Base-by-base conservation (phyloP, 2,888 invertebrate species). In the Xestia xanthographa region DNA sequence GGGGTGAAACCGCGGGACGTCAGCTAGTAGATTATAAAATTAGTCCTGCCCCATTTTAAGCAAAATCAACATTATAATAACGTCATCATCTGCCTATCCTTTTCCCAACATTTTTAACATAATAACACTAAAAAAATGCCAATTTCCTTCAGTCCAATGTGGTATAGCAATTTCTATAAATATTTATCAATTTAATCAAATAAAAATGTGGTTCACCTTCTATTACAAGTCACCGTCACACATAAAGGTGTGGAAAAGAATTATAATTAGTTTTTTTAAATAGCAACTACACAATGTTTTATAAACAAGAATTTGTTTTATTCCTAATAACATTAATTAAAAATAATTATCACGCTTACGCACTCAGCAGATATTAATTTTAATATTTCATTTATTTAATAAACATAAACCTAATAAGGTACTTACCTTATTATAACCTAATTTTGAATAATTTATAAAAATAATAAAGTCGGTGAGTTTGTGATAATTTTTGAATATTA, bases 191-290 rank as follows among this genome's bases (percentile, higher is more conserved):
- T 45, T 62, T n/a, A n/a, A 17, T 29, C 1, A 17, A 26, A 45
- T 53, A 63, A 77, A 72, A 80, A 80, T 80, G 65, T 26, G 26
- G 80, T 71, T 80, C 38, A 67, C 80, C 80, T 79, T 80, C 66
- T 0, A 58, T 4, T 43, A 65, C 50, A 50, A 58, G 62, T 45
- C 43, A 68, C 50, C 6, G 45, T 56, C 58, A 72, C 60, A 34
- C n/a, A 26, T 4, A 2, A 50, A 66, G 26, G 22, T n/a, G 45
- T 62, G 22, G 41, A 66, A 45, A 66, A 34, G 0, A 50, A 53
- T 50, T 53, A 43, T 17, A 38, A 48, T 34, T 14, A 34, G 43
- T 53, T 58, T 69, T 80, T 72, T 80, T 67, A 11, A 12, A 26
- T 48, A 41, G n/a, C 34, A 26, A 66, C 58, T 14, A 63, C n/a